Conservation (phyloP, 2,797 vertebrate species). For the Gouania willdenowi region DNA sequence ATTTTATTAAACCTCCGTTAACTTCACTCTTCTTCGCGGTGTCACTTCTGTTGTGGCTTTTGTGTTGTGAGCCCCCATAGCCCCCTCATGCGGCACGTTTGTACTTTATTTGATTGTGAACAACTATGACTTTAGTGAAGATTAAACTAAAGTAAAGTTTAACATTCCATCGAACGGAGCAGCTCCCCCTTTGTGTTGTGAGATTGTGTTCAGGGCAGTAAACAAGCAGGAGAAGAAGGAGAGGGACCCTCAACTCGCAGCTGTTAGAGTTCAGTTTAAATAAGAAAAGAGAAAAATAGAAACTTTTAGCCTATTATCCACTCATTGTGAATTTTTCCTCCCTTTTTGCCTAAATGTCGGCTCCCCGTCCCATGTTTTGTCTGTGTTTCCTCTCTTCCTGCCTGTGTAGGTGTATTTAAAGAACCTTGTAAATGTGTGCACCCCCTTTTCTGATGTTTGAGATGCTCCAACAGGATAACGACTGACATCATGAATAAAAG, state of each 20-base stretch:
- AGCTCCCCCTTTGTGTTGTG: conserved; percentile 22
- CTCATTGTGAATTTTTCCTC: conserved; percentile 77
- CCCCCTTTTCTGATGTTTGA: conserved; percentile 79
- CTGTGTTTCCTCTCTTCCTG: too few species aligned
- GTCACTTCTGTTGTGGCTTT: conserved; percentile 1
- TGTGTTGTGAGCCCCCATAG: too few species aligned
- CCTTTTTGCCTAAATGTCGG: conserved; percentile 12
- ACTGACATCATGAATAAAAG: conserved; percentile 77
- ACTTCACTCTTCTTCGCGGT: too few species aligned
- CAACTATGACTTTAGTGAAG: too few species aligned
- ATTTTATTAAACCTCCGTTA: too few species aligned
- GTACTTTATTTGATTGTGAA: too few species aligned
- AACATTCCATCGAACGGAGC: conserved; percentile 47
- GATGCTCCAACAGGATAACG: conserved; percentile 77
- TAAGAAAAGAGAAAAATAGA: conserved; percentile 31
- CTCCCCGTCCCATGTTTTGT: conserved; percentile 83
- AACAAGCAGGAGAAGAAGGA: conserved; percentile 29
- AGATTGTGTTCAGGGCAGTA: conserved; percentile 2
- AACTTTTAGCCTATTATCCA: conserved; percentile 85
- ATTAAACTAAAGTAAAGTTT: too few species aligned
- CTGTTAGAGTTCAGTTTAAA: conserved; percentile 65
- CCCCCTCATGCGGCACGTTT: too few species aligned
- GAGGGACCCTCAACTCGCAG: conserved; percentile 69
- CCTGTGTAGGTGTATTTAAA: conserved; percentile 91
- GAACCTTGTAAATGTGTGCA: conserved; percentile 84